These are phyloP conservation scores for Ceyx margarethae DNA, from an alignment of 2,113 vertebrate species.

Conservation along the genomic window DNA sequence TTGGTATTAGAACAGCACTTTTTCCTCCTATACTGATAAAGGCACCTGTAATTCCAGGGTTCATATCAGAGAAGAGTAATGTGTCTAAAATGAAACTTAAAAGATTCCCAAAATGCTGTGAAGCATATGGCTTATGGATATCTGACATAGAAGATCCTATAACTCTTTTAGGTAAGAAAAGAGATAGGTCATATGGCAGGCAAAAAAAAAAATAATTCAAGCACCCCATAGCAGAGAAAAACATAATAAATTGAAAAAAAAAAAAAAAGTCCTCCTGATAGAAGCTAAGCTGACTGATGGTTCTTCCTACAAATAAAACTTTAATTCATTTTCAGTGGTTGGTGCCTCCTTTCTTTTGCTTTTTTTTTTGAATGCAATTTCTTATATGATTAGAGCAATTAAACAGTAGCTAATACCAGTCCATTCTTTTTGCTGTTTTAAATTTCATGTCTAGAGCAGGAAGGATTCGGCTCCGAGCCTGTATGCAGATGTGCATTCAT, in stretches of 20 bases:
- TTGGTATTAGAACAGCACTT: not conserved
- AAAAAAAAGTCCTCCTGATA: not conserved
- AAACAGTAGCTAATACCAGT: not conserved
- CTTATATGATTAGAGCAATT: not conserved
- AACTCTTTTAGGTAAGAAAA: not conserved
- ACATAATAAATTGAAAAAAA: not conserved
- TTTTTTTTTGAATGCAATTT: not conserved
- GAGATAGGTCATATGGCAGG: not conserved
- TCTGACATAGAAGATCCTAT: not conserved
- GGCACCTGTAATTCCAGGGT: not conserved
- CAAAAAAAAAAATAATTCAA: not conserved
- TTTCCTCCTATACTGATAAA: not conserved
- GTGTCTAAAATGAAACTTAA: not conserved
- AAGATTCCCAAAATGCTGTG: not conserved
- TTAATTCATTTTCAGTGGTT: not conserved
- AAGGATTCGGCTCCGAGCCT: not conserved
- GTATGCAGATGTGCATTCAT: not conserved
- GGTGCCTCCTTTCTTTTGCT: not conserved
- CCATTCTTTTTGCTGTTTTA: not conserved
- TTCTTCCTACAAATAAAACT: not conserved
- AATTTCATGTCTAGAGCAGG: not conserved
- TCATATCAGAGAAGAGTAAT: not conserved
- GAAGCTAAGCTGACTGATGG: not conserved
- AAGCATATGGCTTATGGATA: not conserved
- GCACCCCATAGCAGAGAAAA: not conserved